Evolutionary conservation across 2,888 invertebrate genomes (phyloP).

Genomic region (Galerucella pusilla): DNA sequence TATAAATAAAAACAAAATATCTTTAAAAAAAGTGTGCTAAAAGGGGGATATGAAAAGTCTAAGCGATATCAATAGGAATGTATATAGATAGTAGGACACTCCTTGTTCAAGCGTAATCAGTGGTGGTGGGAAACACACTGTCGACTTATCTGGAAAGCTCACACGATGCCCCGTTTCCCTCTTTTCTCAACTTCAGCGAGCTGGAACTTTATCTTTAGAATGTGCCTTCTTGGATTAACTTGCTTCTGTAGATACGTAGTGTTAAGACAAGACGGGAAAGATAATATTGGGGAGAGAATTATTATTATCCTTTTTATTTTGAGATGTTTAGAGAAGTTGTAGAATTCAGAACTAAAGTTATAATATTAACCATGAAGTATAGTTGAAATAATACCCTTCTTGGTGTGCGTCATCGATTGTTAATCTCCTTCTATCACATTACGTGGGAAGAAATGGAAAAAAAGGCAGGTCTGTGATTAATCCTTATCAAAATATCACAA

Average conservation of each 20-base stretch:
- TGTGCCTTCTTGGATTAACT: constrained; percentile 40
- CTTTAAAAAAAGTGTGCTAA: too few species aligned
- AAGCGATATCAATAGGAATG: background rate
- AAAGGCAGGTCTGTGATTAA: too few species aligned
- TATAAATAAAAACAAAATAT: too few species aligned
- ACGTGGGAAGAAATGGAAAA: too few species aligned
- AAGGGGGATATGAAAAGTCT: background rate
- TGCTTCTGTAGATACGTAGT: constrained; percentile 36
- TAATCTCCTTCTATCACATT: too few species aligned
- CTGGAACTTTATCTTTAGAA: constrained; percentile 40
- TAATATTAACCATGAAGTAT: too few species aligned
- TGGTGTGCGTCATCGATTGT: too few species aligned
- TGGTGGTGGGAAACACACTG: constrained; percentile 39
- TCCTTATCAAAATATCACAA: too few species aligned
- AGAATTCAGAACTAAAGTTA: too few species aligned
- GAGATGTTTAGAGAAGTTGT: background rate
- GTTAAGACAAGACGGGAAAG: constrained; percentile 26
- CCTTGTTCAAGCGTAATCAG: constrained; percentile 32
- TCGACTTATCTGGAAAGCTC: constrained; percentile 42
- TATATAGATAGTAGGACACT: background rate
- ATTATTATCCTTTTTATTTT: background rate
- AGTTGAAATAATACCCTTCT: too few species aligned
- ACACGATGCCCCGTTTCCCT: constrained; percentile 11
- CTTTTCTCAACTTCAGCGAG: constrained; percentile 21
- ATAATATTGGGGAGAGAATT: background rate